Evolutionary conservation across 2,797 vertebrate species (phyloP).

Genomic region (Lophius americanus): DNA sequence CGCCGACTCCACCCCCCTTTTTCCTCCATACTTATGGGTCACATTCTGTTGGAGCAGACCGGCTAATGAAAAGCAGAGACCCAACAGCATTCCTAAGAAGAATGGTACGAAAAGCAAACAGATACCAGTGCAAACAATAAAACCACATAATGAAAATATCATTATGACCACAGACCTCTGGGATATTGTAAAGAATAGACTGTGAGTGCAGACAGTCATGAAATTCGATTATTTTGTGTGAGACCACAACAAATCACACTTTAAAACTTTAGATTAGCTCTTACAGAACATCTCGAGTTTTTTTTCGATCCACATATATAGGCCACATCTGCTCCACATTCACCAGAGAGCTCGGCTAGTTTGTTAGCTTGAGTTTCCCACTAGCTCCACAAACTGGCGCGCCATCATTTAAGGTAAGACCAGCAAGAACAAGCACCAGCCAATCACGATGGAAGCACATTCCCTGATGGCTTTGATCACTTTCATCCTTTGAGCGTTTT

Average conservation of each 20-base stretch:
- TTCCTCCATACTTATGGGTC: slow-evolving; percentile 34
- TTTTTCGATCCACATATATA: slow-evolving; percentile 35
- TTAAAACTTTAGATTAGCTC: slow-evolving; percentile 60
- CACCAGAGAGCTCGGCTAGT: slow-evolving; percentile 18
- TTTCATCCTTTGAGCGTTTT: slow-evolving; percentile 64
- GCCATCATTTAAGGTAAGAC: slow-evolving; percentile 24
- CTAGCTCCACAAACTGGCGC: slow-evolving; percentile 14
- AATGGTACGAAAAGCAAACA: slow-evolving; percentile 62
- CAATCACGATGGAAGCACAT: slow-evolving; percentile 24
- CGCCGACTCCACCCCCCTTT: slow-evolving; percentile 27
- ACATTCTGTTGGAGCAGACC: slow-evolving; percentile 46
- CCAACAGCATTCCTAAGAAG: slow-evolving; percentile 55
- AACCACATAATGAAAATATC: slow-evolving; percentile 69
- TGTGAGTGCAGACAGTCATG: slow-evolving; percentile 51
- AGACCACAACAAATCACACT: slow-evolving; percentile 59
- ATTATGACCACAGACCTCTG: slow-evolving; percentile 64
- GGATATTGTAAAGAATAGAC: slow-evolving; percentile 56
- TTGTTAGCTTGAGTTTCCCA: slow-evolving; percentile 4
- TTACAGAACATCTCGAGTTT: slow-evolving; percentile 11
- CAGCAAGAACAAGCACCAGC: slow-evolving; percentile 17
- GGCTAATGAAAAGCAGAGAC: slow-evolving; percentile 76
- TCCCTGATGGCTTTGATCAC: slow-evolving; percentile 56
- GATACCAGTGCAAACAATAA: slow-evolving; percentile 58
- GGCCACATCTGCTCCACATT: slow-evolving; percentile 40
- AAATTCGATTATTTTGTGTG: slow-evolving; percentile 56